Percentiles rank a stretch among this genome's conserved stretches.
Conservation (phyloP, 2,888 invertebrate species). For the Ashinkailepas kermadecensis region DNA sequence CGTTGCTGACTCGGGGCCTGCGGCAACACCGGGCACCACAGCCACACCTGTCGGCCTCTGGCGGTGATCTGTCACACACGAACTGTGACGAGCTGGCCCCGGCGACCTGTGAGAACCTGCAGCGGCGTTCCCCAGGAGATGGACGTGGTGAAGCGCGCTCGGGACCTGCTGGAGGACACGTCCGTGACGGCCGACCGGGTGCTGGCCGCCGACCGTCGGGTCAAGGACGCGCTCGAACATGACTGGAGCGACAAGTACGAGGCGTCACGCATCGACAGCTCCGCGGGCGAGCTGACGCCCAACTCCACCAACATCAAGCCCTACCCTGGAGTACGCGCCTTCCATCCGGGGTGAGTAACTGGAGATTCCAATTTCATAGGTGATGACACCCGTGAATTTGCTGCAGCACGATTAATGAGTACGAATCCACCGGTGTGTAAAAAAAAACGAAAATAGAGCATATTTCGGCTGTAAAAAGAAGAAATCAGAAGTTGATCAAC, state of each 20-base stretch:
- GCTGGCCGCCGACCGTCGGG: background rate
- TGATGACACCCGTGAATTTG: too few relatives aligned
- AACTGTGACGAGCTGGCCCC: too few relatives aligned
- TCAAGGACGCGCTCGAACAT: background rate
- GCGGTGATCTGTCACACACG: too few relatives aligned
- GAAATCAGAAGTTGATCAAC: too few relatives aligned
- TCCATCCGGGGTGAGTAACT: background rate
- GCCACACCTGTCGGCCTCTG: too few relatives aligned
- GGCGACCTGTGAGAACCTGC: background rate
- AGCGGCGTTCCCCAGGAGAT: background rate
- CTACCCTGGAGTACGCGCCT: slow-evolving; percentile 8
- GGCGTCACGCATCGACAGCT: slow-evolving; percentile 4
- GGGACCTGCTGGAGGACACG: slow-evolving; percentile 12
- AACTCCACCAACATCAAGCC: slow-evolving; percentile 15
- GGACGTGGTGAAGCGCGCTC: background rate
- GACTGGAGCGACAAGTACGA: slow-evolving; percentile 18
- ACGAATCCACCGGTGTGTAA: too few relatives aligned
- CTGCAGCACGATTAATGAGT: too few relatives aligned
- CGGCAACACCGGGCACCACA: too few relatives aligned
- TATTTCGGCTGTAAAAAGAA: too few relatives aligned
- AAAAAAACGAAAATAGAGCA: too few relatives aligned
- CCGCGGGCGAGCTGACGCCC: slow-evolving; percentile 9
- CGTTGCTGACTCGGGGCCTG: too few relatives aligned
- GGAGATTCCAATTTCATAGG: background rate
- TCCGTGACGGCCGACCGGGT: background rate